Base-by-base conservation (phyloP, 2,113 vertebrate species). In the Gymnocephalus cernua region DNA sequence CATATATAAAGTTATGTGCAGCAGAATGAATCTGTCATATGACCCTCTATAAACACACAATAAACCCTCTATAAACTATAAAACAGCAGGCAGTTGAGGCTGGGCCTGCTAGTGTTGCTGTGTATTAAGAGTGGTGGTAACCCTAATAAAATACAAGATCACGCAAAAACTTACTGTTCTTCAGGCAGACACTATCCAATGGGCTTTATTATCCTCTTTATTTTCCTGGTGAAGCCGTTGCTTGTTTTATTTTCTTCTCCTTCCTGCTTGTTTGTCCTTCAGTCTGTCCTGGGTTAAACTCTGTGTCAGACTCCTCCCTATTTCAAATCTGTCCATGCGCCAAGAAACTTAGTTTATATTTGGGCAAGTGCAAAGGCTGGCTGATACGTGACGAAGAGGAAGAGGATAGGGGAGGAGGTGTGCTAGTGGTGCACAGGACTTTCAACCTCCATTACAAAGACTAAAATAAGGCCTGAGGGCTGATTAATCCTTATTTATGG, bases 301-400 rank as follows among this genome's bases (percentile, higher is more conserved):
- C 50, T 7, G 47, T 12, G 59, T 29, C 29, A 79, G 77, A 79
- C 95, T 94, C 94, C 94, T 90, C 94, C 94, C 92, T 45, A 10
- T 54, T 71, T 41, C 77, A 85, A 85, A 67, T 58, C 85, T 93
- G 93, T 51, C 63, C 0, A 35, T 32, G 32, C 35, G 94, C 95
- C 94, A 95, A 92, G 67, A 89, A 88, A 74, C 75, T 12, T 14
- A 77, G 94, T 92, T 95, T 95, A 95, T 95, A 95, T 95, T 95
- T 95, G 93, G 93, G 45, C 57, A 74, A 88, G 86, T 86, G 88
- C 63, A 80, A 63, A 77, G 79, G 75, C 66, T 11, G 65, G 69
- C 35, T 59, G 77, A 70, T 83, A 32, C 25, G 75, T 87, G 77
- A 80, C 56, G 53, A 23, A 23, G 66, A 77, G 58, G 51, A 41